Percentiles rank a stretch among this genome's conserved stretches.
These are phyloP conservation scores for Drosophila biarmipes DNA, from an alignment of 1,140 invertebrate species.

Conservation along the genomic window DNA sequence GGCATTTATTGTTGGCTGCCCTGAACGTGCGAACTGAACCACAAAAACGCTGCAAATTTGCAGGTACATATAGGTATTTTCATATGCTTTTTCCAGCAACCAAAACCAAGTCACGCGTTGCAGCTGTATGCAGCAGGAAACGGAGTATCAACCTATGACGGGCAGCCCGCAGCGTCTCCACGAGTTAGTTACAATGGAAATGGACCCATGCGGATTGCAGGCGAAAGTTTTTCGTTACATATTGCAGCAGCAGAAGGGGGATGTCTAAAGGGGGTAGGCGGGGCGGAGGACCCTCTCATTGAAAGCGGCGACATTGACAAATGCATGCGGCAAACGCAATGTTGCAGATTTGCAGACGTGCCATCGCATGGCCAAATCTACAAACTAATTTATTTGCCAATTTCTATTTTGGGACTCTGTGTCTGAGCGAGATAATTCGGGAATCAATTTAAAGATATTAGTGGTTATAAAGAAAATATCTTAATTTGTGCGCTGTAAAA, in stretches of 20 bases:
- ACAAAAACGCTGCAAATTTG: slow-evolving; percentile 69
- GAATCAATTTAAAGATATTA: neutral
- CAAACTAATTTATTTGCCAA: slow-evolving; percentile 33
- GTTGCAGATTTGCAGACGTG: slow-evolving; percentile 51
- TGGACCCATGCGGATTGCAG: slow-evolving; percentile 65
- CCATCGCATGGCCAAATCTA: slow-evolving; percentile 59
- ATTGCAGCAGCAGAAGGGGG: slow-evolving; percentile 34
- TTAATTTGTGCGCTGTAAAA: too few species aligned
- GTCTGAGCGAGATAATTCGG: neutral
- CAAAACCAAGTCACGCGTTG: slow-evolving; percentile 66
- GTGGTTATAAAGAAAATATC: too few species aligned
- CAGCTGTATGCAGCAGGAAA: slow-evolving; percentile 55
- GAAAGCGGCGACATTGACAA: slow-evolving; percentile 69
- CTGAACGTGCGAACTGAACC: slow-evolving; percentile 65
- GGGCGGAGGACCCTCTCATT: slow-evolving; percentile 55
- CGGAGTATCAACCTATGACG: slow-evolving; percentile 57
- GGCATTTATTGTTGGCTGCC: slow-evolving; percentile 70
- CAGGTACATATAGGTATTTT: slow-evolving; percentile 48
- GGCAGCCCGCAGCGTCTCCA: slow-evolving; percentile 64
- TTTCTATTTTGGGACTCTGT: slow-evolving; percentile 4
- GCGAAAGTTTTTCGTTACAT: slow-evolving; percentile 69
- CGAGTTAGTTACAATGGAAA: slow-evolving; percentile 60
- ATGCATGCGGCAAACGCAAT: slow-evolving; percentile 69
- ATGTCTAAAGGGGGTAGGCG: slow-evolving; percentile 22
- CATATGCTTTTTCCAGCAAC: slow-evolving; percentile 33